These are phyloP conservation scores for Argya squamiceps DNA, from an alignment of 2,797 vertebrate species.

Conservation along the genomic window DNA sequence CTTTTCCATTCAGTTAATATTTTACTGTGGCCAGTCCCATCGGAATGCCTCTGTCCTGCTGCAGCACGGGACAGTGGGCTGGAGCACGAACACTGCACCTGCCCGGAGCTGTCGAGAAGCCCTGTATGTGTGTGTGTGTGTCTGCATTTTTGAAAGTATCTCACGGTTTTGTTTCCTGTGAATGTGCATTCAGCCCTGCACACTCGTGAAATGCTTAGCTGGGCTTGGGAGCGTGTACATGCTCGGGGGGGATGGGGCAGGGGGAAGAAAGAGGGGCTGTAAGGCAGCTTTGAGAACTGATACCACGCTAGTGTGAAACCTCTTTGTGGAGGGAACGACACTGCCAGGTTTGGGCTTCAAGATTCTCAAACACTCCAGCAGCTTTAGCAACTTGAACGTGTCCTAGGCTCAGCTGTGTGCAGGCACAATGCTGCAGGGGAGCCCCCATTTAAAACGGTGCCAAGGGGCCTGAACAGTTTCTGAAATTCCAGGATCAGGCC, in stretches of 20 bases:
- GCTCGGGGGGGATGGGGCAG: background rate
- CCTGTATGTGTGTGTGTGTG: background rate
- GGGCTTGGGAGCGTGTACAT: slow-evolving; percentile 3
- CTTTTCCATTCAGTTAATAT: slow-evolving; percentile 27
- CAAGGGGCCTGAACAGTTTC: background rate
- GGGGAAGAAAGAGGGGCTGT: slow-evolving; percentile 49
- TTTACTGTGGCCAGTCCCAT: background rate
- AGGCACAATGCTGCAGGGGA: background rate
- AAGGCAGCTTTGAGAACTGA: slow-evolving; percentile 31
- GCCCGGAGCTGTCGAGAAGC: background rate
- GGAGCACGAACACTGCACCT: slow-evolving; percentile 14
- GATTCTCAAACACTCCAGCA: background rate
- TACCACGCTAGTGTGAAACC: background rate
- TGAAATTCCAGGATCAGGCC: background rate
- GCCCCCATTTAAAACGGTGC: background rate
- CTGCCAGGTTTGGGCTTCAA: background rate
- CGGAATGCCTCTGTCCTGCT: background rate
- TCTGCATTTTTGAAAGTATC: slow-evolving; percentile 59
- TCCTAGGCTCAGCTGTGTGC: background rate
- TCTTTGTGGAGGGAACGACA: slow-evolving; percentile 19
- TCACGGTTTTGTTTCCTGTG: slow-evolving; percentile 61
- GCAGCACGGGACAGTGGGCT: background rate
- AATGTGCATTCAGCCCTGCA: slow-evolving; percentile 57
- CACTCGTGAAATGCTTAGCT: slow-evolving; percentile 27
- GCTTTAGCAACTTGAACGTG: background rate